Evolutionary conservation across 2,113 vertebrate species (phyloP).

Genomic region (Leucopsar rothschildi): DNA sequence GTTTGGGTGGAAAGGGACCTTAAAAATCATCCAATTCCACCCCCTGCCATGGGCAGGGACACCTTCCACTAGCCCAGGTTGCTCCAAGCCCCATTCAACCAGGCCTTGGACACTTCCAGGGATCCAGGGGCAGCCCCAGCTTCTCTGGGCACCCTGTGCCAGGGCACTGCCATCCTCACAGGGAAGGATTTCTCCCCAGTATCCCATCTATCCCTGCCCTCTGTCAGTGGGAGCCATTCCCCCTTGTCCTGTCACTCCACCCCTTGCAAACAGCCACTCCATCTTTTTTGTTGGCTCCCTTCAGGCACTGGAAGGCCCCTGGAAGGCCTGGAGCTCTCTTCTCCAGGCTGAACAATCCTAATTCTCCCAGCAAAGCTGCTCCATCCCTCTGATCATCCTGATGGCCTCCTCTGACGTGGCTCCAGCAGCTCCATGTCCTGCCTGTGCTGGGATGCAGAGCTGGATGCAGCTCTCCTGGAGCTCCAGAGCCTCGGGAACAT

Average conservation of each 20-base stretch:
- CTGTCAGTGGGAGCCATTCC: background rate
- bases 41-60: background rate
- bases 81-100: accelerated
- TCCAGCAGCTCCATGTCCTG: background rate
- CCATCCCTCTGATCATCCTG: background rate
- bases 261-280: background rate
- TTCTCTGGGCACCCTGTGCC: background rate
- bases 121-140: background rate
- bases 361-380: background rate
- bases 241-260: background rate
- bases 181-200: background rate
- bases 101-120: background rate
- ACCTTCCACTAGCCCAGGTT: accelerated
- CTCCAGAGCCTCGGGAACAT: background rate
- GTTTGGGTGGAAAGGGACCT: background rate
- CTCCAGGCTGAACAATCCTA: background rate
- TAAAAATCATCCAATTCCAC: background rate
- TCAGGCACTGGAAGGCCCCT: background rate
- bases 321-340: background rate
- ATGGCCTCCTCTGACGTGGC: background rate
- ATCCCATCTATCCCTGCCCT: background rate
- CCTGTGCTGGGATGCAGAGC: background rate
- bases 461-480: background rate
- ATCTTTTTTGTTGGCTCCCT: background rate
- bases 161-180: background rate